Conservation (phyloP, 2,113 vertebrate species). For the Eira barbara region DNA sequence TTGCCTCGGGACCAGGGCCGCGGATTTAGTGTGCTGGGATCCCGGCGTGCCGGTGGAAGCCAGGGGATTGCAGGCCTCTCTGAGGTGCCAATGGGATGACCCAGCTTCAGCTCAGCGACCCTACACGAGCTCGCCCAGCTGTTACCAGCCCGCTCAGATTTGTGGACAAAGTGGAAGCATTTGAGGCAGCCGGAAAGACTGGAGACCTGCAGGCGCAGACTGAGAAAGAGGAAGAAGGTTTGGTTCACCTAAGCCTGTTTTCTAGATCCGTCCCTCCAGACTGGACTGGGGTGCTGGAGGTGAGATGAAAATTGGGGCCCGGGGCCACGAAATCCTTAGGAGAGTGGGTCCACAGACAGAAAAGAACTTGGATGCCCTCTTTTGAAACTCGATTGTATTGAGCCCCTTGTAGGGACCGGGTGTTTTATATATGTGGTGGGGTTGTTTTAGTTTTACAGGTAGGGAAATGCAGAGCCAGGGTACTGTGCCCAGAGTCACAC, state of each 20-base stretch:
- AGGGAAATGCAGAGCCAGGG: not conserved
- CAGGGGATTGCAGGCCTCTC: accelerated
- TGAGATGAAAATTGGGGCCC: not conserved
- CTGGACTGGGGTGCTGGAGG: not conserved
- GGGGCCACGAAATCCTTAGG: not conserved
- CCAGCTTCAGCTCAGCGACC: not conserved
- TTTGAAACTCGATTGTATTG: not conserved
- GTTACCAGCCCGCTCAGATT: not conserved
- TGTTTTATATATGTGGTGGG: not conserved
- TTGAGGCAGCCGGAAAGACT: not conserved
- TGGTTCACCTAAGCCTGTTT: not conserved
- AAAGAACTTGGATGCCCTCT: not conserved
- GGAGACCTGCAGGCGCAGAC: not conserved
- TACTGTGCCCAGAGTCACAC: not conserved
- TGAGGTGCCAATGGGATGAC: not conserved
- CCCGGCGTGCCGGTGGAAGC: not conserved
- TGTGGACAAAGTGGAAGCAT: not conserved
- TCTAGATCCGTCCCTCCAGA: not conserved
- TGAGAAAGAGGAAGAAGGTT: not conserved
- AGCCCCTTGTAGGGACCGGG: not conserved
- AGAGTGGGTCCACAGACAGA: not conserved
- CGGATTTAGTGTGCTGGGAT: not conserved
- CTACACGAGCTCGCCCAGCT: accelerated
- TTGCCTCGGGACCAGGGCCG: not conserved
- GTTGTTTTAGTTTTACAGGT: not conserved